phyloP scores from a whole-genome alignment of 2,888 invertebrate species.

The Melangyna quadrimaculata region DNA sequence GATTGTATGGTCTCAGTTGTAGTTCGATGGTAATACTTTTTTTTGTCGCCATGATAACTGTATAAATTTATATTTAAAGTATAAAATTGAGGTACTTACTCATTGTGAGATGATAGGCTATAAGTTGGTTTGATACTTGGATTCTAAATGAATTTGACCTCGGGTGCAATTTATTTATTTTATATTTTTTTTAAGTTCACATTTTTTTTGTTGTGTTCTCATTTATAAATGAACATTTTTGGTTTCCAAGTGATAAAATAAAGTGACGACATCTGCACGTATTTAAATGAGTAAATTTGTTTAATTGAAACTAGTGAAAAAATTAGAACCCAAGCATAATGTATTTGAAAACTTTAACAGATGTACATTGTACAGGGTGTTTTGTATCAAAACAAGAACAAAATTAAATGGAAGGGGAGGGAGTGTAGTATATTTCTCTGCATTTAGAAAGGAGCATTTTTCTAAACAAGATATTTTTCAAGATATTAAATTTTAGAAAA shows the following conservation, averaged over 20 bases:
- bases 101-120: slow-evolving; percentile 23
- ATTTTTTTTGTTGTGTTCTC: slow-evolving; percentile 4
- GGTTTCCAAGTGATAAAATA: neutral
- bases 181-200: slow-evolving; percentile 10
- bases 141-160: slow-evolving; percentile 71
- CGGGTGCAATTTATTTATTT: slow-evolving; percentile 67
- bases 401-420: no score
- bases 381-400: no score
- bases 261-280: neutral
- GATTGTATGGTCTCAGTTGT: neutral
- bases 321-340: no score
- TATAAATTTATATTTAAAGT: neutral
- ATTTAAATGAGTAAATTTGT: neutral
- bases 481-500: no score
- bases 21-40: neutral
- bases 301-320: no score
- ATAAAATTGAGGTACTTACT: neutral
- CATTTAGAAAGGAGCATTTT: no score
- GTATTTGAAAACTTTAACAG: no score
- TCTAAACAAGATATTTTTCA: no score
- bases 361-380: no score
- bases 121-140: slow-evolving; percentile 40
- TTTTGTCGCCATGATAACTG: slow-evolving; percentile 20
- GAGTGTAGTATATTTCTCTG: no score
- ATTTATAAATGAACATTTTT: slow-evolving; percentile 5